Evolutionary conservation across 2,113 vertebrate genomes (phyloP).

Genomic region (Rattus rattus): DNA sequence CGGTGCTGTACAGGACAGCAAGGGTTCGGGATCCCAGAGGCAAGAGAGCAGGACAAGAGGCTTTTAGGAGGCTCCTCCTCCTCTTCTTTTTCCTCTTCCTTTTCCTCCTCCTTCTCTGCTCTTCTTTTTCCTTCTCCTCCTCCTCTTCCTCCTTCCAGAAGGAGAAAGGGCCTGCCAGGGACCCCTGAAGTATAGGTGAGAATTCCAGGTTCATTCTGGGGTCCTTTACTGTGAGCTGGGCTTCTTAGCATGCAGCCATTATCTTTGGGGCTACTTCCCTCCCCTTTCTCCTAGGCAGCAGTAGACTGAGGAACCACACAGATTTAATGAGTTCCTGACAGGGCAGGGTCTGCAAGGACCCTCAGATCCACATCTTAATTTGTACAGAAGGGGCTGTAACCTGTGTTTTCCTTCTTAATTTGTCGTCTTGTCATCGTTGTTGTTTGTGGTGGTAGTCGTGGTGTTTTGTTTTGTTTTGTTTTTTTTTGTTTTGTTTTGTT

Average conservation of each 20-base stretch:
- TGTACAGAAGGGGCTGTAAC: background rate
- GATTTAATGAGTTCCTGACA: background rate
- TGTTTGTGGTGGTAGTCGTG: too few relatives aligned
- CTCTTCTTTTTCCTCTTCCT: too few relatives aligned
- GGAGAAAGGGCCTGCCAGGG: background rate
- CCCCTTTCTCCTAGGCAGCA: background rate
- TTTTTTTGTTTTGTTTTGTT: background rate
- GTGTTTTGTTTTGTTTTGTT: background rate
- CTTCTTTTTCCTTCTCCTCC: too few relatives aligned
- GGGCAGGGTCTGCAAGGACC: background rate
- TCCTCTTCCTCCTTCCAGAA: too few relatives aligned
- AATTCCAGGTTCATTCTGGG: background rate
- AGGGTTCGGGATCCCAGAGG: background rate
- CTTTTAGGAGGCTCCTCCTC: too few relatives aligned
- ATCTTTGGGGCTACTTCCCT: background rate
- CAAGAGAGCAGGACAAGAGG: background rate
- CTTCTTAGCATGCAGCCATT: background rate
- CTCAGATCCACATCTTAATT: background rate
- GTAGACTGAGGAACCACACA: background rate
- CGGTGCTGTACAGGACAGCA: background rate
- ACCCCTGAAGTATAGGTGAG: too few relatives aligned
- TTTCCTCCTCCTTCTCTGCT: too few relatives aligned
- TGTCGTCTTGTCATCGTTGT: background rate
- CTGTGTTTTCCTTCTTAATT: background rate
- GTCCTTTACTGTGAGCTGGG: background rate